A percentile compares a stretch with the other conserved stretches of the same genome.
Evolutionary conservation across 2,888 invertebrate species (phyloP).

Genomic region (Timema cristinae): DNA sequence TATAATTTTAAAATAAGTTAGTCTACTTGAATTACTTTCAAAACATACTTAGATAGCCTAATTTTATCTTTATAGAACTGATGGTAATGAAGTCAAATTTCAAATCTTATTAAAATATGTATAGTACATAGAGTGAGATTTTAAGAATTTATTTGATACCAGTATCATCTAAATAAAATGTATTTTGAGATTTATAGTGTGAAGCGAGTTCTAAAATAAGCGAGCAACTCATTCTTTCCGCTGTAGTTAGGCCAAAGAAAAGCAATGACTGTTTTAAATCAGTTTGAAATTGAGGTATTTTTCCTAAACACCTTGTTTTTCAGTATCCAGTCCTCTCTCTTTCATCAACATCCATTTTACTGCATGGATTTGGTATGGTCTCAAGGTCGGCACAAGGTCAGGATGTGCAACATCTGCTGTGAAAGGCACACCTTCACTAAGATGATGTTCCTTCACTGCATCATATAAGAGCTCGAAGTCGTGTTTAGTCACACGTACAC

Average conservation of each 20-base stretch:
- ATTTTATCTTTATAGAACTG: too few species aligned
- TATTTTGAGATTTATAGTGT: too few species aligned
- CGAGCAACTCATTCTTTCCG: too few species aligned
- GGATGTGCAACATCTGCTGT: slow-evolving; percentile 43
- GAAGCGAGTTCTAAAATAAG: too few species aligned
- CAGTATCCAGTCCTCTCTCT: slow-evolving; percentile 44
- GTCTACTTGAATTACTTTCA: too few species aligned
- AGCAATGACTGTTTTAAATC: too few species aligned
- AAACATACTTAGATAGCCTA: too few species aligned
- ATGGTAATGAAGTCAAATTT: too few species aligned
- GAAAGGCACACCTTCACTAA: slow-evolving; percentile 17
- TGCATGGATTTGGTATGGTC: slow-evolving; percentile 62
- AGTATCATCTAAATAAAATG: too few species aligned
- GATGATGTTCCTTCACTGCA: slow-evolving; percentile 29
- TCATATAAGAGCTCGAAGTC: slow-evolving; percentile 38
- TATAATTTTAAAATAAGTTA: not conserved
- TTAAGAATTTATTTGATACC: not conserved
- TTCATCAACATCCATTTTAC: slow-evolving; percentile 65
- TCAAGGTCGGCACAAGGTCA: slow-evolving; percentile 51
- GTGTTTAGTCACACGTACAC: slow-evolving; percentile 31
- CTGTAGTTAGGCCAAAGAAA: not conserved
- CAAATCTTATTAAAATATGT: too few species aligned
- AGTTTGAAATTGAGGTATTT: too few species aligned
- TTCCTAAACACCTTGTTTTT: slow-evolving; percentile 3
- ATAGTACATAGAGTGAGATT: not conserved